Percentiles rank a stretch among this genome's conserved stretches.
These are phyloP conservation scores for Python bivittatus DNA, from an alignment of 2,113 vertebrate species.

Conservation along the genomic window DNA sequence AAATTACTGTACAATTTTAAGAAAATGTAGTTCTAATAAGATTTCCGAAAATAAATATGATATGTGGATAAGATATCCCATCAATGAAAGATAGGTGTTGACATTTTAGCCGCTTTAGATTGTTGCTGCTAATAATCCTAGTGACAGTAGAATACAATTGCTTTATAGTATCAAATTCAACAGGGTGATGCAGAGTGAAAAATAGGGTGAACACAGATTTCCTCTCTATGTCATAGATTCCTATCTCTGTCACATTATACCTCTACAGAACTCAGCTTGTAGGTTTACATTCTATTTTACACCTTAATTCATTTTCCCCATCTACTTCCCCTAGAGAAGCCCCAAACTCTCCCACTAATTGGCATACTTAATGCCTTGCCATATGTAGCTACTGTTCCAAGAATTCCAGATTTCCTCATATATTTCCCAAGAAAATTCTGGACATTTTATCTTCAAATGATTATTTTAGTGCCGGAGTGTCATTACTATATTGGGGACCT, in stretches of 20 bases:
- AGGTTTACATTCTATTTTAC: not conserved
- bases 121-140: constrained; percentile 46
- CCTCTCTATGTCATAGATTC: not conserved
- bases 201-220: accelerated
- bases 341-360: not conserved
- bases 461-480: not conserved
- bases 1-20: constrained; percentile 53
- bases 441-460: not conserved
- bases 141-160: constrained; percentile 21
- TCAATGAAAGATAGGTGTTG: constrained; percentile 41
- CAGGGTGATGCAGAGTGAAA: not conserved
- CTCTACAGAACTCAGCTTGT: not conserved
- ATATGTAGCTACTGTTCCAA: not conserved
- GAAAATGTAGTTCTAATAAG: constrained; percentile 52
- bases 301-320: not conserved
- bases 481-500: too few relatives aligned
- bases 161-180: constrained; percentile 3
- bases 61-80: constrained; percentile 32
- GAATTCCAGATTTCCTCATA: not conserved
- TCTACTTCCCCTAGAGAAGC: not conserved
- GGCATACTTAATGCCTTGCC: not conserved
- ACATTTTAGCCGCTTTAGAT: constrained; percentile 54
- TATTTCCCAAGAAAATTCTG: not conserved
- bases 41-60: constrained; percentile 47
- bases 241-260: not conserved